phyloP scores from a whole-genome alignment of 1,140 invertebrate species.

The Aphaenogaster floridana region DNA sequence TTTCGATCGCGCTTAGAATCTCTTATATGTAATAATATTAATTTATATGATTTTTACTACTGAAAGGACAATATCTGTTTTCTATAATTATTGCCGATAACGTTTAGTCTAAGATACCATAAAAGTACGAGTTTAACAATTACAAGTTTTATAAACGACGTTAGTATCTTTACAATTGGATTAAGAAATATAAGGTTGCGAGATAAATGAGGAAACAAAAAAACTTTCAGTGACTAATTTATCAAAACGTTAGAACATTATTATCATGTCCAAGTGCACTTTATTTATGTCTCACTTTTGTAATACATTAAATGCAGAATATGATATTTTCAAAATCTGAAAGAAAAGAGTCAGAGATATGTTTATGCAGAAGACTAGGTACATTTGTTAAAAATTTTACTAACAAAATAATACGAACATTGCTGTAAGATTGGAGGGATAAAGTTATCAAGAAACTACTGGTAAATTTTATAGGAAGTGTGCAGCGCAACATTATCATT shows the following conservation, averaged over 20 bases:
- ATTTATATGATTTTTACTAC: not conserved
- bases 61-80: not conserved
- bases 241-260: not conserved
- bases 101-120: not conserved
- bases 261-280: not conserved
- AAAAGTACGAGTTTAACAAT: not conserved
- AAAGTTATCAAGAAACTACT: constrained; percentile 51
- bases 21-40: not conserved
- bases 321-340: constrained; percentile 65
- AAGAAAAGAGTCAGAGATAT: not conserved
- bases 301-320: constrained; percentile 60
- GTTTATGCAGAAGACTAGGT: not conserved
- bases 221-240: not conserved
- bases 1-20: not conserved
- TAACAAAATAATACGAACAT: constrained; percentile 35
- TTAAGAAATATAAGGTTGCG: not conserved
- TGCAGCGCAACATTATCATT: constrained; percentile 56
- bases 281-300: constrained; percentile 12
- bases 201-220: not conserved
- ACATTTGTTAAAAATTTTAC: not conserved
- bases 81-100: not conserved
- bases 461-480: constrained; percentile 54
- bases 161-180: not conserved
- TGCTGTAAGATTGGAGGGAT: constrained; percentile 50
- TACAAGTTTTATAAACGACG: not conserved